Percentiles rank a stretch among this genome's conserved stretches.
Conservation (phyloP, 2,888 invertebrate genomes). For the Tricholauxania praeusta region DNA sequence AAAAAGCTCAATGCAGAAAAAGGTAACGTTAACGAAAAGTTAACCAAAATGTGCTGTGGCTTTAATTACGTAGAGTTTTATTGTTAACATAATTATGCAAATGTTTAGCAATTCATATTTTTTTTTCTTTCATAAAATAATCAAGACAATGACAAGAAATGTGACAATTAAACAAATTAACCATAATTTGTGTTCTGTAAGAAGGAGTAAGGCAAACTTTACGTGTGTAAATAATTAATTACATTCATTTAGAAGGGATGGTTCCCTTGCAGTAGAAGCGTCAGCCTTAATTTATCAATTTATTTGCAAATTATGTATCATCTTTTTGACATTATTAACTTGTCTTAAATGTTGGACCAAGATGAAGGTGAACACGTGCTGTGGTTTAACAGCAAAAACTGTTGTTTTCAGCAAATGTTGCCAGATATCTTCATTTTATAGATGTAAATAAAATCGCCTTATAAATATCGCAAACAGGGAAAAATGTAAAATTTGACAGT, state of each 20-base stretch:
- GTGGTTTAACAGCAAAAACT: background rate
- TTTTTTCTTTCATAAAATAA: background rate
- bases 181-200: background rate
- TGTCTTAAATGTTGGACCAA: background rate
- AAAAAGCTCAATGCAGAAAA: background rate
- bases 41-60: slow-evolving; percentile 6
- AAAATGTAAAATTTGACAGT: too few species aligned
- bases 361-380: slow-evolving; percentile 6
- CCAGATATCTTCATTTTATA: too few species aligned
- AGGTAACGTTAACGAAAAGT: background rate
- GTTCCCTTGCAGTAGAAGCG: background rate
- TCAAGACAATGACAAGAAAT: background rate
- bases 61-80: slow-evolving; percentile 57
- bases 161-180: slow-evolving; percentile 22
- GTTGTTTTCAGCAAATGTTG: background rate
- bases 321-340: slow-evolving; percentile 46
- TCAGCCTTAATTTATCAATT: slow-evolving; percentile 54
- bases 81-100: slow-evolving; percentile 65
- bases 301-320: slow-evolving; percentile 50
- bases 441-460: too few species aligned
- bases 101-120: slow-evolving; percentile 43
- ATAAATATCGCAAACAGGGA: too few species aligned
- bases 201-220: slow-evolving; percentile 11
- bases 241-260: slow-evolving; percentile 26
- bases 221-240: slow-evolving; percentile 57